These are phyloP conservation scores for Oenanthe melanoleuca DNA, from an alignment of 2,113 vertebrate genomes.

Conservation along the genomic window DNA sequence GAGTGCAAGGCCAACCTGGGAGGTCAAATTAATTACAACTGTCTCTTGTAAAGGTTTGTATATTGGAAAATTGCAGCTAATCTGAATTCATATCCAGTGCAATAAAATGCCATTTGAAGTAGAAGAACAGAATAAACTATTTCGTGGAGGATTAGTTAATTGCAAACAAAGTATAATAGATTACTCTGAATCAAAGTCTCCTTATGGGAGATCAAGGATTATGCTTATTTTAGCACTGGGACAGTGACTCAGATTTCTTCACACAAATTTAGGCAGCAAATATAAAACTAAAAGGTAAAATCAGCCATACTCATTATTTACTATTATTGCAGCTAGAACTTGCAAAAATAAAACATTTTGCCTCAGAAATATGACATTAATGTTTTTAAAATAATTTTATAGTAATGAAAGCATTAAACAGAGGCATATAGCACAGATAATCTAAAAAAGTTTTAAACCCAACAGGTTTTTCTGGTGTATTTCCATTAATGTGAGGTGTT, in stretches of 20 bases:
- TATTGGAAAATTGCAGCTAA: neutral
- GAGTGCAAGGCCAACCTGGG: neutral
- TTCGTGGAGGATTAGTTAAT: neutral
- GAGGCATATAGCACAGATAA: neutral
- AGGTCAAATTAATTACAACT: slow-evolving; percentile 38
- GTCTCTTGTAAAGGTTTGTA: neutral
- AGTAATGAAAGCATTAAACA: neutral
- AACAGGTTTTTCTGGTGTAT: neutral
- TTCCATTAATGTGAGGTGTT: neutral
- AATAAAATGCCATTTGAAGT: neutral
- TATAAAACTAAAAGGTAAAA: slow-evolving; percentile 24
- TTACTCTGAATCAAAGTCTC: neutral
- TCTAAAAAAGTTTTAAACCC: neutral
- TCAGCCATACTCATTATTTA: neutral
- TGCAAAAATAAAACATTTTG: neutral
- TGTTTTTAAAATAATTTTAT: neutral
- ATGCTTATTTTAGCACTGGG: neutral
- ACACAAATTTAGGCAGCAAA: neutral
- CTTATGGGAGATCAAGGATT: slow-evolving; percentile 5
- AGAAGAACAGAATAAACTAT: neutral
- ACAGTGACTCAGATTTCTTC: neutral
- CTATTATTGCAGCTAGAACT: neutral
- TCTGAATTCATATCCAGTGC: neutral
- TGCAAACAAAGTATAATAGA: neutral
- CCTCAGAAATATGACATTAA: neutral